A percentile compares a stretch with the other conserved stretches of the same genome.
Evolutionary conservation across 2,797 vertebrate genomes (phyloP).

Genomic region (Hephaestus fuliginosus): DNA sequence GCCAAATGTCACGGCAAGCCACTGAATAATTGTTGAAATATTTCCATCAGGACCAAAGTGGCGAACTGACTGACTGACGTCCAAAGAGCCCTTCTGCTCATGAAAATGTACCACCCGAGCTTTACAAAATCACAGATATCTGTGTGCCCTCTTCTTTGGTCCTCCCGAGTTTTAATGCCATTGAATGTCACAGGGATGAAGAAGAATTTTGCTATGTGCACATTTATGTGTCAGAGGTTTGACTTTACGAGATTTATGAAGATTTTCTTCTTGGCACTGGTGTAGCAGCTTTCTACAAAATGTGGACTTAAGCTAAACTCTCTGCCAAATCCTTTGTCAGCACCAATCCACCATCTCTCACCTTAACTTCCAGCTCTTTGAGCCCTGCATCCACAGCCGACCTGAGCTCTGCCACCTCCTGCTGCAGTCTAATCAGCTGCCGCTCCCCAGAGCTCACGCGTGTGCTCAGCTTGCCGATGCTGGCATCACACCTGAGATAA

Average conservation of each 20-base stretch:
- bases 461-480: constrained; percentile 85
- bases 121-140: background rate
- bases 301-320: background rate
- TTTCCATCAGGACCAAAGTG: background rate
- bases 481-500: constrained; percentile 87
- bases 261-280: background rate
- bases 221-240: background rate
- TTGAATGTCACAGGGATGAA: background rate
- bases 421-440: constrained; percentile 80
- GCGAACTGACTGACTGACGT: background rate
- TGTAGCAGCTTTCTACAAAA: background rate
- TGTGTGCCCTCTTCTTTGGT: background rate
- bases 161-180: background rate
- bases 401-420: constrained; percentile 80
- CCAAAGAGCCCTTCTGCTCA: background rate
- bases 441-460: constrained; percentile 78
- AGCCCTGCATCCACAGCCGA: constrained; percentile 76
- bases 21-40: background rate
- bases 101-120: background rate
- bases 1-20: background rate
- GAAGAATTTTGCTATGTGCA: background rate
- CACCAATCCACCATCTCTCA: constrained; percentile 57
- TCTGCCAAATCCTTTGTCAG: constrained; percentile 13
- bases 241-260: background rate
- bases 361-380: constrained; percentile 86